A percentile compares a stretch with the other conserved stretches of the same genome.
phyloP scores from a whole-genome alignment of 2,888 invertebrate genomes.

The Plutella xylostella region DNA sequence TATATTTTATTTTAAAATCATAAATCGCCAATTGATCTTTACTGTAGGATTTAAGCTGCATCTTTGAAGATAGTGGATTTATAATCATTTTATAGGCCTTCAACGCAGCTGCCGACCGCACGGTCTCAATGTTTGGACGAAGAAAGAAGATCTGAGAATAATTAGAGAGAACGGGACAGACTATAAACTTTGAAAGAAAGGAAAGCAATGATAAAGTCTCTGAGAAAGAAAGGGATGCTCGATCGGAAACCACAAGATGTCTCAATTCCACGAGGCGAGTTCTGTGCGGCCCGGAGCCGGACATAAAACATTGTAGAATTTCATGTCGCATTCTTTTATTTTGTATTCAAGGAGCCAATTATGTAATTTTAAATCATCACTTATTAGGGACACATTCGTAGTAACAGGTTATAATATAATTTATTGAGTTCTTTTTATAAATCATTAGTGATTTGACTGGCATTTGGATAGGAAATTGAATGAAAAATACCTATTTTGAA shows the following conservation, averaged over 20 bases:
- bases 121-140: slow-evolving; percentile 63
- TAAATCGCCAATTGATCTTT: too few species aligned
- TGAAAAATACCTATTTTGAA: too few species aligned
- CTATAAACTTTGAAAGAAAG: slow-evolving; percentile 46
- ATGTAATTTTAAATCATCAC: slow-evolving; percentile 5
- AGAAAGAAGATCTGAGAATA: slow-evolving; percentile 61
- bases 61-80: slow-evolving; percentile 49
- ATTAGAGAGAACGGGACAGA: slow-evolving; percentile 49
- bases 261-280: slow-evolving; percentile 66
- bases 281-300: slow-evolving; percentile 66
- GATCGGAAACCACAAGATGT: slow-evolving; percentile 70
- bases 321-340: slow-evolving; percentile 37
- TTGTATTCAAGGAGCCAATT: slow-evolving; percentile 18
- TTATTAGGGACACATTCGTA: background rate
- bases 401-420: background rate
- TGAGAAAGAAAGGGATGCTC: slow-evolving; percentile 48
- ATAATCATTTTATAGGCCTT: slow-evolving; percentile 61
- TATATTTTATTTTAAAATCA: too few species aligned
- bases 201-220: slow-evolving; percentile 37
- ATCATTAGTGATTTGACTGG: background rate
- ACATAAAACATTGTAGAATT: slow-evolving; percentile 54
- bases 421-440: background rate
- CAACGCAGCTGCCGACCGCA: slow-evolving; percentile 57
- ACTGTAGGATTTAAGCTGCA: slow-evolving; percentile 24
- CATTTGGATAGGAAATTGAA: too few species aligned